Evolutionary conservation across 2,797 vertebrate genomes (phyloP).

Genomic region (Spheniscus humboldti): DNA sequence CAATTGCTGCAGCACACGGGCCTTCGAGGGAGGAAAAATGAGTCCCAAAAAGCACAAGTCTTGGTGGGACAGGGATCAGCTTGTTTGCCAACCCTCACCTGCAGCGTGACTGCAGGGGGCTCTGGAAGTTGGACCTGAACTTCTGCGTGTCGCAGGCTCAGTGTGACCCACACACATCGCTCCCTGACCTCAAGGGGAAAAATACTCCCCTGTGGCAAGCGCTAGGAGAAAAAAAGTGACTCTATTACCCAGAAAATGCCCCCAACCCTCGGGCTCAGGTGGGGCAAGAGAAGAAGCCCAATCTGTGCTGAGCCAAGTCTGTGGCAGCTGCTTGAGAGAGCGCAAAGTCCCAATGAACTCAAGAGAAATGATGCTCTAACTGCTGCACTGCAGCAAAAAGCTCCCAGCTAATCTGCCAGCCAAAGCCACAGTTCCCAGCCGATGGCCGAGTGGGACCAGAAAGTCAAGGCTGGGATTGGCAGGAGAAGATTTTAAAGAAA

Average conservation of each 20-base stretch:
- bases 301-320: background rate
- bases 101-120: background rate
- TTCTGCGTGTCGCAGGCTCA: background rate
- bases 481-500: background rate
- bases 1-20: background rate
- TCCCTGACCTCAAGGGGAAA: background rate
- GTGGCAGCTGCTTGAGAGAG: background rate
- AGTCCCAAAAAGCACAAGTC: background rate
- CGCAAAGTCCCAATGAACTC: background rate
- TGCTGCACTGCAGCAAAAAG: background rate
- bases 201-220: background rate
- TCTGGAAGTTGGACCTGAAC: background rate
- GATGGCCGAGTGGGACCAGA: fast-evolving
- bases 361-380: background rate
- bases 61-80: background rate
- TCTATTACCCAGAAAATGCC: background rate
- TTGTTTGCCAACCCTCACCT: background rate
- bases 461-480: background rate
- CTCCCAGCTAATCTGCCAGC: background rate
- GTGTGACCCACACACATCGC: fast-evolving
- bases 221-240: background rate
- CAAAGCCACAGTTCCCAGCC: background rate
- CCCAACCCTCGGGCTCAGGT: background rate
- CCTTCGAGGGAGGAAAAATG: background rate
- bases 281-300: background rate